Percentiles rank a stretch among this genome's conserved stretches.
phyloP scores from a whole-genome alignment of 1,140 invertebrate genomes.

The Drosophila dunni region DNA sequence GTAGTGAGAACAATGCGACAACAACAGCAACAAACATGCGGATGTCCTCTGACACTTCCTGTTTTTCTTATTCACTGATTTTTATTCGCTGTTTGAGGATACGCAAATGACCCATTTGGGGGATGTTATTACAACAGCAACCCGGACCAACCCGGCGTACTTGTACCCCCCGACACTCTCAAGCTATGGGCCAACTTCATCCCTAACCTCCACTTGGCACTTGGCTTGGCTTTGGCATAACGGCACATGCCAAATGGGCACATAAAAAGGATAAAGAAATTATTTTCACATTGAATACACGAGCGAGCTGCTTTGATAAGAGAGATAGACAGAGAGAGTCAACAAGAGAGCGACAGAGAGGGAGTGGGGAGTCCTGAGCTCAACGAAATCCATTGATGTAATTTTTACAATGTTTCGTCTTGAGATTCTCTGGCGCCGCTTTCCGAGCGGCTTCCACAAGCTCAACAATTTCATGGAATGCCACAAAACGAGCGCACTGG shows the following conservation, averaged over 20 bases:
- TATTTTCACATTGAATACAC: conserved; percentile 84
- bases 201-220: conserved; percentile 24
- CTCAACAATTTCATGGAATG: conserved; percentile 25
- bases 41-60: conserved; percentile 84
- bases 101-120: conserved; percentile 85
- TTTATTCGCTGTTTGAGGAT: conserved; percentile 85
- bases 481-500: conserved; percentile 65
- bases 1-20: conserved; percentile 38
- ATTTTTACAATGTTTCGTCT: conserved; percentile 72
- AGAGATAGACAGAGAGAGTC: conserved; percentile 11
- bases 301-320: conserved; percentile 51
- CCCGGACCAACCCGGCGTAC: conserved; percentile 51
- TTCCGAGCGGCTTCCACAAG: conserved; percentile 8
- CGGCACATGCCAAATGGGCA: conserved; percentile 84
- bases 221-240: conserved; percentile 66
- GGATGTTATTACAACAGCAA: conserved; percentile 83
- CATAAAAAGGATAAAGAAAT: conserved; percentile 85
- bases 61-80: conserved; percentile 85
- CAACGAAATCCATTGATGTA: conserved; percentile 75
- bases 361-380: conserved; percentile 1
- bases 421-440: conserved; percentile 53
- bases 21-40: conserved; percentile 70
- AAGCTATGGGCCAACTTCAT: neutral
- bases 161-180: conserved; percentile 17
- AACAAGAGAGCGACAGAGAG: conserved; percentile 16